A percentile compares a stretch with the other conserved stretches of the same genome.
Evolutionary conservation across 2,797 vertebrate species (phyloP).

Genomic region (Lindbergichthys nudifrons): DNA sequence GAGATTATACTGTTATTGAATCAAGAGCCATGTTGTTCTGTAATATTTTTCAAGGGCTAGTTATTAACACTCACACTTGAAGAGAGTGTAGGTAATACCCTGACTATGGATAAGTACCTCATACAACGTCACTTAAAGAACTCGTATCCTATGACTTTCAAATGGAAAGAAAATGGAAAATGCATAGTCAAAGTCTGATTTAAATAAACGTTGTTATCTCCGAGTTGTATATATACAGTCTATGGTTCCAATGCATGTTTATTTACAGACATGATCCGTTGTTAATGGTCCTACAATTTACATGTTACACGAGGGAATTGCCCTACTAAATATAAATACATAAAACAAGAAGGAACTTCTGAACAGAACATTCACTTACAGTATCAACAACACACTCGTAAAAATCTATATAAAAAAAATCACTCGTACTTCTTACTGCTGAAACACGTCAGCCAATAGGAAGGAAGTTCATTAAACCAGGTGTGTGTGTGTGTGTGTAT

Average conservation of each 20-base stretch:
- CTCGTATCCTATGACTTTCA: too few species aligned
- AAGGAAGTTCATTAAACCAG: conserved; percentile 36
- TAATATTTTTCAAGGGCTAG: not conserved
- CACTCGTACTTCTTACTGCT: conserved; percentile 12
- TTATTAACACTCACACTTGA: too few species aligned
- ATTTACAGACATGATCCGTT: not conserved
- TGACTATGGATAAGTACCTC: too few species aligned
- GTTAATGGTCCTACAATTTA: too few species aligned
- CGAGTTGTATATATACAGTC: too few species aligned
- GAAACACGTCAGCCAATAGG: conserved; percentile 28
- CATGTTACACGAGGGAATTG: not conserved
- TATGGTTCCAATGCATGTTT: too few species aligned
- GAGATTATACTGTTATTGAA: not conserved
- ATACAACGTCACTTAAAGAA: too few species aligned
- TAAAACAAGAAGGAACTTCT: not conserved
- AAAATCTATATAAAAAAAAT: not conserved
- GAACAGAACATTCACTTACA: not conserved
- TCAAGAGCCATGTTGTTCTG: not conserved
- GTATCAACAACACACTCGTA: not conserved
- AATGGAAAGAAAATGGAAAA: too few species aligned
- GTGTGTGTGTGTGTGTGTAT: conserved; percentile 1
- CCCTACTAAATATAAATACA: not conserved
- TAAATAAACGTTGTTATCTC: too few species aligned
- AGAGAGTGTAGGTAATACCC: too few species aligned
- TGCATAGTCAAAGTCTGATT: too few species aligned